Evolutionary conservation across 2,113 vertebrate species (phyloP).

Genomic region (Hoplias malabaricus): DNA sequence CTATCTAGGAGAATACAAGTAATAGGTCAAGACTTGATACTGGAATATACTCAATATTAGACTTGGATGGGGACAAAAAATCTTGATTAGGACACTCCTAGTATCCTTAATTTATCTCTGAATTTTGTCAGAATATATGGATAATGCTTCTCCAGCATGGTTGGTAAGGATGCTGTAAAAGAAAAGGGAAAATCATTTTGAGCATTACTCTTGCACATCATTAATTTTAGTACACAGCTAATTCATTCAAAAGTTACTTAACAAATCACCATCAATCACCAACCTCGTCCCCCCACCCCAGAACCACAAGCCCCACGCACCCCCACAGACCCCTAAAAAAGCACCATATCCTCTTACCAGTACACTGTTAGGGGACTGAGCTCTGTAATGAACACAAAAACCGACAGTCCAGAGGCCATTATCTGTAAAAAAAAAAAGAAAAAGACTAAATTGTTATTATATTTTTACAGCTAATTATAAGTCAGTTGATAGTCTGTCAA

Average conservation of each 20-base stretch:
- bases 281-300: too few relatives aligned
- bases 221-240: not conserved
- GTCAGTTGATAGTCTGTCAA: not conserved
- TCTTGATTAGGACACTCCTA: too few relatives aligned
- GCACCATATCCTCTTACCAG: conserved; percentile 77
- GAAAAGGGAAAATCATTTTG: not conserved
- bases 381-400: conserved; percentile 77
- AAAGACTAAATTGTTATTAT: not conserved
- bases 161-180: conserved; percentile 81
- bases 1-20: too few relatives aligned
- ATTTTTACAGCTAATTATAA: not conserved
- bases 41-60: too few relatives aligned
- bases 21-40: too few relatives aligned
- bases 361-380: conserved; percentile 70
- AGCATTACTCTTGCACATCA: not conserved
- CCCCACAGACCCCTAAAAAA: not conserved
- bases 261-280: too few relatives aligned
- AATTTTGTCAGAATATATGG: conserved; percentile 79
- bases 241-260: not conserved
- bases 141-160: conserved; percentile 81
- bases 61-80: too few relatives aligned
- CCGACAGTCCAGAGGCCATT: conserved; percentile 78
- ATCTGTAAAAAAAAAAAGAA: conserved; percentile 67
- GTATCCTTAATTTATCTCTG: conserved; percentile 29
- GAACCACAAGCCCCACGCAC: too few relatives aligned